Evolutionary conservation across 2,888 invertebrate genomes (phyloP).

Genomic region (Tetanocera ferruginea): DNA sequence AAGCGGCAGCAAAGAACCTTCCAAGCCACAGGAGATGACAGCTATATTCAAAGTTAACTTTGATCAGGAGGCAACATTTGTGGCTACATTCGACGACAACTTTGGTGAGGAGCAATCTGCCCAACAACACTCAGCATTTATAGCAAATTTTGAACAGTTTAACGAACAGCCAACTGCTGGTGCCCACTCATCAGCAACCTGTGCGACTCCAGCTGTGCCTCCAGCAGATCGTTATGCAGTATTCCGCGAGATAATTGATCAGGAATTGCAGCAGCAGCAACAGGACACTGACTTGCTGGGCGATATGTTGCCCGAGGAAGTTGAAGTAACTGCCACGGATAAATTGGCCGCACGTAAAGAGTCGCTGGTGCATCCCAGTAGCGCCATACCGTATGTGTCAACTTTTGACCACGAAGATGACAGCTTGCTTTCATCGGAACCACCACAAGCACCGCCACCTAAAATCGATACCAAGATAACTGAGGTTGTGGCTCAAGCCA

Average conservation of each 20-base stretch:
- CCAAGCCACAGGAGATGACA: constrained; percentile 51
- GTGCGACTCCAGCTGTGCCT: constrained; percentile 65
- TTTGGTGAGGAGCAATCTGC: constrained; percentile 71
- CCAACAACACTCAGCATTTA: constrained; percentile 68
- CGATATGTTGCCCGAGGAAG: constrained; percentile 55
- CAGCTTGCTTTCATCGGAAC: constrained; percentile 44
- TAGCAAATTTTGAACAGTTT: constrained; percentile 78
- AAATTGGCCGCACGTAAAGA: constrained; percentile 10
- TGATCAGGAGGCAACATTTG: constrained; percentile 69
- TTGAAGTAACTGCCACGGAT: constrained; percentile 39
- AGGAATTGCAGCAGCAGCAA: constrained; percentile 76
- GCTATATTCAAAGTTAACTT: constrained; percentile 68
- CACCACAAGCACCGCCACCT: constrained; percentile 54
- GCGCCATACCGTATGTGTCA: constrained; percentile 60
- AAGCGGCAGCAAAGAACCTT: not conserved
- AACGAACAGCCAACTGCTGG: constrained; percentile 58
- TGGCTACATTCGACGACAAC: constrained; percentile 77
- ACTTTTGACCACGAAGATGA: constrained; percentile 49
- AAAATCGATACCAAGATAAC: constrained; percentile 71
- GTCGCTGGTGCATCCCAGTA: not conserved
- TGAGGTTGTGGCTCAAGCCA: constrained; percentile 71
- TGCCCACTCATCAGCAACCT: constrained; percentile 34
- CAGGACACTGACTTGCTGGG: constrained; percentile 64
- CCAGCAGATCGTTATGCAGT: constrained; percentile 88
- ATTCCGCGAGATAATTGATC: constrained; percentile 87